Conservation (phyloP, 2,888 invertebrate species). For the Pedicia rivosa region DNA sequence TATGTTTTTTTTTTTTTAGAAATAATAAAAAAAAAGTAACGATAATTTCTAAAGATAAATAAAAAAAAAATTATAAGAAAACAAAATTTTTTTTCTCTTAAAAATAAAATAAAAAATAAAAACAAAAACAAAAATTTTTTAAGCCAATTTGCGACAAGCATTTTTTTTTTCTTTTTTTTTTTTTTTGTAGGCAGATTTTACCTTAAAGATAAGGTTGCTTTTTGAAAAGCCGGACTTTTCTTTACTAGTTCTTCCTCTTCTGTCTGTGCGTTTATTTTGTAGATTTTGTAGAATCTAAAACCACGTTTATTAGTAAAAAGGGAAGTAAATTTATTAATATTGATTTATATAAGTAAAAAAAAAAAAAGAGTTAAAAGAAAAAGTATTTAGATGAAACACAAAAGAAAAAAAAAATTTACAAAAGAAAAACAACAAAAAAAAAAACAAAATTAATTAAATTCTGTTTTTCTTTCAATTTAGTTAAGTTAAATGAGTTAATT, state of each 20-base stretch:
- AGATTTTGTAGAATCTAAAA: slow-evolving; percentile 98
- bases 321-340: slow-evolving; percentile 14
- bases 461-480: background rate
- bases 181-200: slow-evolving; percentile 37
- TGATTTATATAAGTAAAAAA: slow-evolving; percentile 4
- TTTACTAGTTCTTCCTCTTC: slow-evolving; percentile 92
- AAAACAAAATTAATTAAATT: background rate
- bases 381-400: background rate
- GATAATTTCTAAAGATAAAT: too few species aligned
- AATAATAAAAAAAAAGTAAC: too few species aligned
- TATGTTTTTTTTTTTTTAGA: too few species aligned
- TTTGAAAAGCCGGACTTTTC: slow-evolving; percentile 88
- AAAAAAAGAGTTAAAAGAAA: slow-evolving; percentile 1
- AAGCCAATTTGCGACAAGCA: slow-evolving; percentile 1
- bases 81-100: background rate
- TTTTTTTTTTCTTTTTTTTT: slow-evolving; percentile 3
- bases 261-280: slow-evolving; percentile 97
- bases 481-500: too few species aligned
- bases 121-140: too few species aligned
- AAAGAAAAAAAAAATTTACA: background rate
- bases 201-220: slow-evolving; percentile 98
- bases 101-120: background rate
- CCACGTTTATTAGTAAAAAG: slow-evolving; percentile 21
- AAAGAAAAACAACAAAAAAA: background rate
- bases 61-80: background rate